Evolutionary conservation across 2,113 vertebrate genomes (phyloP).

Genomic region (Rhodinocichla rosea): DNA sequence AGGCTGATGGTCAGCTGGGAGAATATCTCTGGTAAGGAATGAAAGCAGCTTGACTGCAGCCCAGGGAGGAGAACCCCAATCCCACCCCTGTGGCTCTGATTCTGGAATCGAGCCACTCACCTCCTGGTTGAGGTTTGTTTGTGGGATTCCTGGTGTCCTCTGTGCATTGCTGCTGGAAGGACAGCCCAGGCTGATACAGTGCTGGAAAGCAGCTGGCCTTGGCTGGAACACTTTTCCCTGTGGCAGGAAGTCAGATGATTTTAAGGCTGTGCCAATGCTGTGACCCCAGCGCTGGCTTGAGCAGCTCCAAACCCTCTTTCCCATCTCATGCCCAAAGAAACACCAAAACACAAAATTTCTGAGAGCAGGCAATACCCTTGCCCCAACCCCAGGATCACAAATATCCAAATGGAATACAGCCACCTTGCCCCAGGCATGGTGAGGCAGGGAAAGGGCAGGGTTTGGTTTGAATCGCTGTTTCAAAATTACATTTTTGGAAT

Average conservation of each 20-base stretch:
- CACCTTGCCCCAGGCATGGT: not conserved
- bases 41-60: not conserved
- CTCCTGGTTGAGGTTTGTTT: rapidly evolving
- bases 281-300: rapidly evolving
- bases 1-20: not conserved
- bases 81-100: rapidly evolving
- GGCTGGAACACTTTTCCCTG: not conserved
- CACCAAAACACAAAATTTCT: not conserved
- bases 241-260: not conserved
- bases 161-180: not conserved
- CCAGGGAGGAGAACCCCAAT: not conserved
- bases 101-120: not conserved
- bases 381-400: not conserved
- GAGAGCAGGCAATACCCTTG: not conserved
- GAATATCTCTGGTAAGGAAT: not conserved
- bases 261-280: not conserved
- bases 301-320: not conserved
- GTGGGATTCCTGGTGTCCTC: not conserved
- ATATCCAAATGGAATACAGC: not conserved
- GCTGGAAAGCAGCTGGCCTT: not conserved
- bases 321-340: not conserved
- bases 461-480: not conserved
- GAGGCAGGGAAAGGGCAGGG: not conserved
- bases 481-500: not conserved
- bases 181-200: rapidly evolving